phyloP scores from a whole-genome alignment of 2,888 invertebrate genomes.

The Andricus curvator region DNA sequence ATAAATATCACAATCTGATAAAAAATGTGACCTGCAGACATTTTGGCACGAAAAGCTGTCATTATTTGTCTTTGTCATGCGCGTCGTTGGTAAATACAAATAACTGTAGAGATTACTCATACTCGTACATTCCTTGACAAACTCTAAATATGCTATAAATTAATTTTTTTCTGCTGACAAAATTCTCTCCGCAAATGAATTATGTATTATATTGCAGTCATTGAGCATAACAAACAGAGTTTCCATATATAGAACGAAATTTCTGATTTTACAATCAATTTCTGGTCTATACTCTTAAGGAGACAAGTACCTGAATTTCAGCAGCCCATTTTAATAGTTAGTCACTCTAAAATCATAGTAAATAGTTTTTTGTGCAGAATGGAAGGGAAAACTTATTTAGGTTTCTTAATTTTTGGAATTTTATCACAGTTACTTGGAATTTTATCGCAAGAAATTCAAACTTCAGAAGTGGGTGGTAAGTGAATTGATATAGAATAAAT shows the following conservation, averaged over 20 bases:
- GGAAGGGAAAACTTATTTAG: not conserved
- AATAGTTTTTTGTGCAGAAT: not conserved
- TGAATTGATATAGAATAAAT: not conserved
- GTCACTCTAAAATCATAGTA: too few relatives aligned
- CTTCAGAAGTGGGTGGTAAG: not conserved
- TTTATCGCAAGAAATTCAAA: too few relatives aligned
- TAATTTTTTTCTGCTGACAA: not conserved
- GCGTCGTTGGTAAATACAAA: too few relatives aligned
- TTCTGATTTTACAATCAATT: not conserved
- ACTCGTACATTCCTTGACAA: too few relatives aligned
- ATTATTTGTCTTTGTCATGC: too few relatives aligned
- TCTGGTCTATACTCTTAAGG: too few relatives aligned
- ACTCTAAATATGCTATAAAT: too few relatives aligned
- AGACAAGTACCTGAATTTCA: not conserved
- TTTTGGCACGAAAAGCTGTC: too few relatives aligned
- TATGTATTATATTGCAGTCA: not conserved
- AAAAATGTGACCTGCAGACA: too few relatives aligned
- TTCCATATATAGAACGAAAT: not conserved
- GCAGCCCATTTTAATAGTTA: not conserved
- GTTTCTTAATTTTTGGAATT: not conserved
- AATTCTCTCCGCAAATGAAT: not conserved
- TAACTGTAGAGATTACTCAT: too few relatives aligned
- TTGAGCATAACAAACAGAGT: not conserved
- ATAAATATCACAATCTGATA: too few relatives aligned
- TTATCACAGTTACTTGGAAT: not conserved